Percentiles rank a stretch among this genome's conserved stretches.
Evolutionary conservation across 2,888 invertebrate genomes (phyloP).

Genomic region (Xestia rhomboidea): DNA sequence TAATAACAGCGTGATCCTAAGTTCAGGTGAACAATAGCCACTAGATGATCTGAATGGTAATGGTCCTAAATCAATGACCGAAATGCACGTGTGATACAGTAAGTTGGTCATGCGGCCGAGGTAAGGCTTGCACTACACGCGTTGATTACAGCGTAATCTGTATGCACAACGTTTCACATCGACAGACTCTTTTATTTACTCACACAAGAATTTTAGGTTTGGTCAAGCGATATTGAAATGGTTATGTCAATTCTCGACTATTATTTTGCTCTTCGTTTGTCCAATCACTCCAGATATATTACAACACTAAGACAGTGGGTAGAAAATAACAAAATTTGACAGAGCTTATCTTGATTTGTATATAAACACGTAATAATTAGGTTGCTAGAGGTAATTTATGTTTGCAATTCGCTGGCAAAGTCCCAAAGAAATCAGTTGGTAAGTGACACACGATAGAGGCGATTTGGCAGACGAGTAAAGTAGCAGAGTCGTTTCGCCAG

Average conservation of each 20-base stretch:
- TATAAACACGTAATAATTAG: slow-evolving; percentile 70
- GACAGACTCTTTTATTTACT: slow-evolving; percentile 59
- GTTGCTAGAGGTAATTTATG: slow-evolving; percentile 71
- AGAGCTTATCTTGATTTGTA: slow-evolving; percentile 48
- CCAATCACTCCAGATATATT: slow-evolving; percentile 20
- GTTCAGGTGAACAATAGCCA: slow-evolving; percentile 72
- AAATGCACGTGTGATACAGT: slow-evolving; percentile 79
- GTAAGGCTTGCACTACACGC: slow-evolving; percentile 74
- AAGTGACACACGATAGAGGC: slow-evolving; percentile 76
- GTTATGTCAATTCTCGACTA: slow-evolving; percentile 2
- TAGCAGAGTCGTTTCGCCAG: slow-evolving; percentile 70
- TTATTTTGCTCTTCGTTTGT: neutral
- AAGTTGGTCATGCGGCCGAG: slow-evolving; percentile 84
- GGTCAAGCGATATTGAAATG: slow-evolving; percentile 6
- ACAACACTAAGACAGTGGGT: slow-evolving; percentile 12
- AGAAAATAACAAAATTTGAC: slow-evolving; percentile 27
- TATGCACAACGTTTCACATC: slow-evolving; percentile 72
- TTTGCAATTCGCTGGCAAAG: slow-evolving; percentile 73
- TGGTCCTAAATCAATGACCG: slow-evolving; percentile 80
- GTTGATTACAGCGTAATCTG: slow-evolving; percentile 76
- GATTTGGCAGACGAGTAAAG: slow-evolving; percentile 76
- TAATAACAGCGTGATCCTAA: slow-evolving; percentile 74
- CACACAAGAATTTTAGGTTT: slow-evolving; percentile 24
- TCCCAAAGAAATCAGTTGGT: slow-evolving; percentile 74
- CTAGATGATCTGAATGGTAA: slow-evolving; percentile 82